Evolutionary conservation across 2,797 vertebrate genomes (phyloP), one percentile per base, ranked within the genome.

Genomic region (Geotrypetes seraphini): DNA sequence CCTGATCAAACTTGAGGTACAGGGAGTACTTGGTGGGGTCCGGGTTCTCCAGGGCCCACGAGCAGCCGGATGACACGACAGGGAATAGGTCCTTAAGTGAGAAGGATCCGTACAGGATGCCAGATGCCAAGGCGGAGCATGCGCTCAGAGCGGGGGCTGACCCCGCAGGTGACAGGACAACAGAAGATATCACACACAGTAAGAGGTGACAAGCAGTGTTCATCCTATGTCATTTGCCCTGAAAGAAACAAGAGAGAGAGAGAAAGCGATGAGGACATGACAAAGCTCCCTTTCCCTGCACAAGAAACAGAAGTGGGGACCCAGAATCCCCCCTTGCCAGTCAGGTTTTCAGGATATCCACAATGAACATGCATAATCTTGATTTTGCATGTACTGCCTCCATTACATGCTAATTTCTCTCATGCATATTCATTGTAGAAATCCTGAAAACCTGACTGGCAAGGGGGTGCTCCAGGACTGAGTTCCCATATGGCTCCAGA

Each of bases 221-320:
- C 93, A 98, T 98, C 95, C 95, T 98, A 98, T 93, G 95, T 91
- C 92, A 96, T 93, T 92, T 78, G 91, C 89, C 91, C 95, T 97
- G 79, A 7, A 54, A 39, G 31, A 42, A 17, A 28, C 12, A 20
- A 41, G 22, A 31, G 19, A 30, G 33, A 0, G 33, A 19, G 0
- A 17, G n/a, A n/a, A n/a, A n/a, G n/a, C n/a, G n/a, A n/a, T n/a
- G n/a, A n/a, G n/a, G n/a, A n/a, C n/a, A 12, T n/a, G 9, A 12
- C 6, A 16, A 36, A 61, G 43, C 60, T 47, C 3, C 3, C 27
- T 23, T 7, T 8, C 27, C 3, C 2, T 12, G 16, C 6, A 10
- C 11, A 11, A 17, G 18, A 9, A 12, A 13, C 20, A n/a, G n/a
- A n/a, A n/a, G n/a, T n/a, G n/a, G n/a, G n/a, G n/a, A n/a, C n/a